These are phyloP conservation scores for Notocelia uddmanniana DNA, from an alignment of 2,888 invertebrate species.

Conservation along the genomic window DNA sequence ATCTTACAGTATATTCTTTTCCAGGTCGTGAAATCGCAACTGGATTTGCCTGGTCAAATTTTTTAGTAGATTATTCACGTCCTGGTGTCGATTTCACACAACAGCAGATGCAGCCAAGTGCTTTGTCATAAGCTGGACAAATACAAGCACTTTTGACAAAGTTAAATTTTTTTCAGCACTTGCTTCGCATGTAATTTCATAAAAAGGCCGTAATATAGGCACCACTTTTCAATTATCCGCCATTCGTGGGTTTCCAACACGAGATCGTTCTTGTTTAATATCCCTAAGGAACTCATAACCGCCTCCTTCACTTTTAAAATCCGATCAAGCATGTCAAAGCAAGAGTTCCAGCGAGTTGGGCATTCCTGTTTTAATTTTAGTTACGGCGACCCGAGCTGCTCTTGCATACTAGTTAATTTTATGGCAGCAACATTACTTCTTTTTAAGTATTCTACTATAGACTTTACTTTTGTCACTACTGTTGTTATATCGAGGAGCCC, in stretches of 20 bases:
- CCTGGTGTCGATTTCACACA: too few species aligned
- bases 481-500: neutral
- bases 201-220: neutral
- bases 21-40: too few species aligned
- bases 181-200: conserved; percentile 2
- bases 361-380: neutral
- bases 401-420: too few species aligned
- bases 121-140: neutral
- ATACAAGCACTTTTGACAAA: neutral
- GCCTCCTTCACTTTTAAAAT: conserved; percentile 6
- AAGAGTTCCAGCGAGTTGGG: neutral
- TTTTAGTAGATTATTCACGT: too few species aligned
- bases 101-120: neutral
- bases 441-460: too few species aligned
- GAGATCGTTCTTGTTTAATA: neutral
- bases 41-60: too few species aligned
- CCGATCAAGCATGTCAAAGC: neutral
- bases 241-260: neutral
- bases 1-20: too few species aligned
- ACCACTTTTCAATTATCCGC: neutral
- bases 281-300: neutral
- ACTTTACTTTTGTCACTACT: too few species aligned
- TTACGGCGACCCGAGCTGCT: too few species aligned
- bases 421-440: too few species aligned
- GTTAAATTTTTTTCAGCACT: conserved; percentile 7